These are phyloP conservation scores for Scaptomyza flava DNA, from an alignment of 2,888 invertebrate species.

Conservation along the genomic window DNA sequence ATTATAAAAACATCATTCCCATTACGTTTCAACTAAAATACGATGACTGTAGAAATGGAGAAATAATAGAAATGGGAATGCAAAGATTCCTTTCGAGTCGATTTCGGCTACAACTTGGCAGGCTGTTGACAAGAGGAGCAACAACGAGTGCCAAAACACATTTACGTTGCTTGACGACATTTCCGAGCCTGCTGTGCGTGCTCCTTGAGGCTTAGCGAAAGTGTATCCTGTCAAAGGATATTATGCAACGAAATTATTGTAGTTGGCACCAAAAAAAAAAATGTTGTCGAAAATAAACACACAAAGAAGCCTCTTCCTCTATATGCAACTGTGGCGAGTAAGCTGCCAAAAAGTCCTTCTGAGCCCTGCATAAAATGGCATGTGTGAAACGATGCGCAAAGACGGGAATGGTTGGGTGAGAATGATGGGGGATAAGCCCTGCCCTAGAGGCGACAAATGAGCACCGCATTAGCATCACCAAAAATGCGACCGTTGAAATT, in stretches of 20 bases:
- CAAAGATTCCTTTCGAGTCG: slow-evolving; percentile 35
- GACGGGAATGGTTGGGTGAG: too few relatives aligned
- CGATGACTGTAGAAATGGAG: slow-evolving; percentile 38
- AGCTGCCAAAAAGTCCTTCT: slow-evolving; percentile 68
- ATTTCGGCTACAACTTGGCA: slow-evolving; percentile 52
- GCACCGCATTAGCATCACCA: slow-evolving; percentile 61
- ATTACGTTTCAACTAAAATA: not conserved
- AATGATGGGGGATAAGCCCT: slow-evolving; percentile 9
- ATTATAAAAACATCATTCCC: slow-evolving; percentile 9
- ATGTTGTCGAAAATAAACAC: slow-evolving; percentile 46
- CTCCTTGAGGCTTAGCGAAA: slow-evolving; percentile 67
- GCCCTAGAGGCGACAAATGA: slow-evolving; percentile 58
- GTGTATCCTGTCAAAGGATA: slow-evolving; percentile 72
- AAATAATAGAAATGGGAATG: slow-evolving; percentile 50
- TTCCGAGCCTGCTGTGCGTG: slow-evolving; percentile 56
- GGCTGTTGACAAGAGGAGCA: not conserved
- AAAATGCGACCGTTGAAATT: slow-evolving; percentile 52
- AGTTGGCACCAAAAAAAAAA: slow-evolving; percentile 63
- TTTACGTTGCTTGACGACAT: slow-evolving; percentile 66
- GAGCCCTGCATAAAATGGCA: slow-evolving; percentile 50
- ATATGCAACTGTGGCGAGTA: slow-evolving; percentile 43
- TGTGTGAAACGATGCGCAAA: slow-evolving; percentile 38
- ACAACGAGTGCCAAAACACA: slow-evolving; percentile 58
- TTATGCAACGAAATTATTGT: slow-evolving; percentile 70
- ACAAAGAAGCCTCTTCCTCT: not conserved